Evolutionary conservation across 1,140 invertebrate genomes (phyloP), one percentile per base, ranked within the genome.

Genomic region (Drosophila nasuta): DNA sequence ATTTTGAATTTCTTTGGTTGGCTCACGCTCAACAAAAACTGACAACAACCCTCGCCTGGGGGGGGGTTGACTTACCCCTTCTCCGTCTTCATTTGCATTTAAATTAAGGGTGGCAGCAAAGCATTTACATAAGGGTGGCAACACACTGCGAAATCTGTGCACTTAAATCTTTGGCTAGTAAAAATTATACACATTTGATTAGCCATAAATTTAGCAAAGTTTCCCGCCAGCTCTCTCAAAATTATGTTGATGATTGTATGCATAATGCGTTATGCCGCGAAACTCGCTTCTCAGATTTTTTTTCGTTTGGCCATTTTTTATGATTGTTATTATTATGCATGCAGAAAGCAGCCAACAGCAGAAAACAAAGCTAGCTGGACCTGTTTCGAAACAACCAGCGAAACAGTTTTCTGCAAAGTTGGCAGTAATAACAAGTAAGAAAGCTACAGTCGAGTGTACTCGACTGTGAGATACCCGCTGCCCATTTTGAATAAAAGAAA

Each of bases 251-350:
- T 54, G 10, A 49, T 72, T 66, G 64, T 77, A 65, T 86, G 78
- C 82, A 85, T 85, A 85, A 85, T 85, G 67, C 56, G 51, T 2
- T 6, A 3, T n/a, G 7, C 4, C 25, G 10, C 10, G 11, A 30
- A 25, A 13, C 38, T 59, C 10, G 20, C 25, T 1, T 51, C 35
- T 11, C 49, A 33, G 56, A 71, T 49, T 59, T 41, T 25, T 25
- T 25, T 25, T 25, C 3, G 20, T 25, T 52, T 64, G 30, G 25
- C 45, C 49, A 69, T 70, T 88, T 87, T 87, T 88, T 87, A 87
- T 87, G 83, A 83, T 81, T 79, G 81, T 80, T 77, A 81, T 83
- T 81, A 85, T 83, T 85, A 83, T 83, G 81, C 82, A 83, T 81
- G 81, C 81, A 80, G 52, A 35, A n/a, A n/a, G 63, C 43, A 38